Evolutionary conservation across 2,113 vertebrate genomes (phyloP), one percentile per base, ranked within the genome.

Genomic region (Phylloscopus whistleri): DNA sequence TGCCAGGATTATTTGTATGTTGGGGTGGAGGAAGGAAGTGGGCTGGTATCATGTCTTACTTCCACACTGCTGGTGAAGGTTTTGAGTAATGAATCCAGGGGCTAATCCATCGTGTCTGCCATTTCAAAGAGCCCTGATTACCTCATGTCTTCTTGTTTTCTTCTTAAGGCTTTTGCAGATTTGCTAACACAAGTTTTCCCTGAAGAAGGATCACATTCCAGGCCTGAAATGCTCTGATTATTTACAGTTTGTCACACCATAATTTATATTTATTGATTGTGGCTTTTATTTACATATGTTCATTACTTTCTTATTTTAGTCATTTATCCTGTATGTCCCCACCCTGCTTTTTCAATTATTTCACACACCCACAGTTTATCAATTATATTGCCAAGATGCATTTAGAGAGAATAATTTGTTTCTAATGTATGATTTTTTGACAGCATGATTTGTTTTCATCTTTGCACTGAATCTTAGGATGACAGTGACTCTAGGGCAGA

Each of bases 241-340:
- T 91, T 96, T 96, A 95, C 91, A 81, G 59, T 96, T 94, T 97
- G 93, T 93, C 91, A 90, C 30, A 27, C 39, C 0, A 4, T 86
- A 95, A 97, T 95, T 97, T 95, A 84, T 95, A 96, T 94, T 87
- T 97, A 97, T 97, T 88, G 83, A 96, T 96, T 91, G 83, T 93
- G 91, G 56, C 86, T 93, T 93, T 93, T 96, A 96, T 85, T 96
- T 96, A 96, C 94, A 95, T 51, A 2, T 89, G 91, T 90, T 96
- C 96, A 96, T 96, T 97, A 86, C 81, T 94, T 91, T 91, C 90
- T 68, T 90, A 76, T 95, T 97, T 97, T 73, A 79, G 75, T 94
- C 74, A 83, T 97, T 94, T 94, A 94, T 94, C 87, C 87, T 92
- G 27, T 24, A 14, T n/a, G 63, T 64, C 28, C 62, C 87, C 89